Conservation (phyloP, 37 sponge, comb jelly and placozoan genomes). For the Diacarnus erythraeanus region DNA sequence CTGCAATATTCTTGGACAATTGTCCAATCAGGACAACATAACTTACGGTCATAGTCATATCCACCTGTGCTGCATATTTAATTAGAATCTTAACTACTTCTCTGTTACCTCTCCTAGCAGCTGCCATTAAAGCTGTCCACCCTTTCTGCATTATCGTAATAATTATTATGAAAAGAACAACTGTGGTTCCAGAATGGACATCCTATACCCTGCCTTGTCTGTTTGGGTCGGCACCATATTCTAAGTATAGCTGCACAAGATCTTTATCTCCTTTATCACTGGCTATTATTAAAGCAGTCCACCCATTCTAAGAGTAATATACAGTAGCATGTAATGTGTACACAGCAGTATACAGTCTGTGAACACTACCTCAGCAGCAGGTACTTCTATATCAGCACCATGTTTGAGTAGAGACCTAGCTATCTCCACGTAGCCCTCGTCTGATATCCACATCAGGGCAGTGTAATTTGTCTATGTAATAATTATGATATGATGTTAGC, state of each 20-base stretch:
- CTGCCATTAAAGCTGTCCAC: conserved; percentile 28
- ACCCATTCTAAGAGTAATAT: neutral
- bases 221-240: conserved; percentile 14
- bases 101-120: neutral
- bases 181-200: no score
- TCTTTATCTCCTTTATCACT: neutral
- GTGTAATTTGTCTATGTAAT: neutral
- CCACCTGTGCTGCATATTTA: neutral
- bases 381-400: conserved; percentile 13
- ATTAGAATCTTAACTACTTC: conserved; percentile 2
- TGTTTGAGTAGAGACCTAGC: conserved; percentile 3
- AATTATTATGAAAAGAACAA: no score
- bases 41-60: conserved; percentile 1
- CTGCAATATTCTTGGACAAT: no score
- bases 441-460: conserved; percentile 2
- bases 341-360: neutral
- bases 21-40: no score
- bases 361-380: neutral
- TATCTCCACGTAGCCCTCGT: conserved; percentile 1
- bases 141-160: conserved; percentile 12
- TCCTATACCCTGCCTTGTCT: conserved; percentile 10
- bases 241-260: conserved; percentile 9
- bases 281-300: conserved; percentile 11
- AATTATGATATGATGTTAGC: neutral
- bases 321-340: neutral